phyloP scores from a whole-genome alignment of 2,888 invertebrate species.

The Physocephala rufipes region DNA sequence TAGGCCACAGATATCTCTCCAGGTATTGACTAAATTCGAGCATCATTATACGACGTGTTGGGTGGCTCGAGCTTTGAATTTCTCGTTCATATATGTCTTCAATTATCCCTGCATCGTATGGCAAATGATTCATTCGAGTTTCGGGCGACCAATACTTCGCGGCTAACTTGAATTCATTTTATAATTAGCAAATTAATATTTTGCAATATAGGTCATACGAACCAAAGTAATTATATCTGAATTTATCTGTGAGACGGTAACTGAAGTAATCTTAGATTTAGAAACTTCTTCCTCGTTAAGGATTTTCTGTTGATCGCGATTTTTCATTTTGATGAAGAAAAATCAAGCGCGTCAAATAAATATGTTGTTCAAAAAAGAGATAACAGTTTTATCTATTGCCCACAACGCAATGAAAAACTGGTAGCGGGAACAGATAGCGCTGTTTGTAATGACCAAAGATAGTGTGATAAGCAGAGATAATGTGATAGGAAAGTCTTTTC shows the following conservation, averaged over 20 bases:
- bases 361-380: too few relatives aligned
- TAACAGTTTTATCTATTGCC: too few relatives aligned
- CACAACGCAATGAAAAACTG: too few relatives aligned
- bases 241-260: slow-evolving; percentile 75
- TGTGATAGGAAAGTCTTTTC: too few relatives aligned
- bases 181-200: background rate
- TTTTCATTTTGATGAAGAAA: too few relatives aligned
- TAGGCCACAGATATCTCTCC: slow-evolving; percentile 97
- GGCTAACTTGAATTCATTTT: slow-evolving; percentile 73
- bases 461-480: too few relatives aligned
- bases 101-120: slow-evolving; percentile 81
- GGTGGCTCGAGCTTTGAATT: slow-evolving; percentile 82
- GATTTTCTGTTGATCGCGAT: too few relatives aligned
- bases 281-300: background rate
- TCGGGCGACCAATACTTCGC: slow-evolving; percentile 94
- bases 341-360: too few relatives aligned
- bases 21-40: slow-evolving; percentile 97
- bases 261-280: slow-evolving; percentile 39
- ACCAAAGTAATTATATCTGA: slow-evolving; percentile 90
- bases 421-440: too few relatives aligned
- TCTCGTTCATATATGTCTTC: slow-evolving; percentile 90
- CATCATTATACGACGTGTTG: slow-evolving; percentile 91
- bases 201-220: slow-evolving; percentile 51
- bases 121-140: slow-evolving; percentile 75
- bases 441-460: too few relatives aligned